These are phyloP conservation scores for Centrocercus urophasianus DNA, from an alignment of 2,113 vertebrate species.

Conservation along the genomic window DNA sequence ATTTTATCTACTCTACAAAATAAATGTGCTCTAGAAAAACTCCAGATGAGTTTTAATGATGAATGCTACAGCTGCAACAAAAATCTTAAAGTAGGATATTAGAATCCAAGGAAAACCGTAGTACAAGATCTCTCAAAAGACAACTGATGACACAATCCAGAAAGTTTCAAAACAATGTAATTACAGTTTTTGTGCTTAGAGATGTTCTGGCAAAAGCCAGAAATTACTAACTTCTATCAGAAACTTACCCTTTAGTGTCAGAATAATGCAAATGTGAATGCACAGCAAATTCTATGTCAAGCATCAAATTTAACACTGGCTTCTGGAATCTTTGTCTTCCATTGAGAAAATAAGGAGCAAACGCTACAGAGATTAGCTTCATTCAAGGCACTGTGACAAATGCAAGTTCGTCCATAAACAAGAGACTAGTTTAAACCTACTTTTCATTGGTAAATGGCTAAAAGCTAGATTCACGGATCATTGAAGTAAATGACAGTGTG, in stretches of 20 bases:
- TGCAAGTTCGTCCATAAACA: background rate
- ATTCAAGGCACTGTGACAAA: background rate
- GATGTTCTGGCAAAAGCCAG: conserved; percentile 12
- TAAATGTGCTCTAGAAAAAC: background rate
- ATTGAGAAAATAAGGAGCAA: background rate
- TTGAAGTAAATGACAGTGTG: background rate
- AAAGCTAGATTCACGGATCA: background rate
- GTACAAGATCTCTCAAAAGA: conserved; percentile 30
- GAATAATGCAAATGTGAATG: background rate
- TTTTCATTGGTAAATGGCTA: background rate
- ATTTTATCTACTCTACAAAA: conserved; percentile 32
- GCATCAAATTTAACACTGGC: background rate
- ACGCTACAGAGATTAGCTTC: background rate
- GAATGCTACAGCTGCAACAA: conserved; percentile 22
- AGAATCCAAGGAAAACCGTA: conserved; percentile 9
- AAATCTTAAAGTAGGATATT: background rate
- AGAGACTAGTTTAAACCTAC: background rate
- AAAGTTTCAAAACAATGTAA: conserved; percentile 30
- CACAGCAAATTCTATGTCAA: background rate
- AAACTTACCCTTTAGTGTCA: background rate
- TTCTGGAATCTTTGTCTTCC: background rate
- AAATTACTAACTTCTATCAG: background rate
- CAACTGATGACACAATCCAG: conserved; percentile 27
- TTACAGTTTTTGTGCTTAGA: background rate
- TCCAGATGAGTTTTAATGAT: background rate